Base-by-base conservation (phyloP, 2,888 invertebrate species). In the Drosophila tripunctata region DNA sequence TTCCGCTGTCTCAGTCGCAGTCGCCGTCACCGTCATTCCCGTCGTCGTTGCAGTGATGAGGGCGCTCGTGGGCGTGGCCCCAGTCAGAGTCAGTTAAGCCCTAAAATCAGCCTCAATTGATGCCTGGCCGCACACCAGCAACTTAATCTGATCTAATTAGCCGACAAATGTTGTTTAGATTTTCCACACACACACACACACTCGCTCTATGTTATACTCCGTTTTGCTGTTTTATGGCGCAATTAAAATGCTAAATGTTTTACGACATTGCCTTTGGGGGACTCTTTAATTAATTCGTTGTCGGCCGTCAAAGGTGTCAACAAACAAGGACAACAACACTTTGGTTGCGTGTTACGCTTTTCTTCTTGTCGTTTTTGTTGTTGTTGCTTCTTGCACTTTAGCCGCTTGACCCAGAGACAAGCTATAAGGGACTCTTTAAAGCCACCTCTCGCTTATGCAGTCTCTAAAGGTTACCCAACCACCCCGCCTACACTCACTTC, bases 161-260 rank as follows among this genome's bases (percentile, higher is more conserved):
- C 55, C 69, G 60, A 64, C 67, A 81, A 84, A 67, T 70, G 76
- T n/a, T n/a, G n/a, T n/a, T n/a, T n/a, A n/a, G n/a, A n/a, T n/a
- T n/a, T n/a, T n/a, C n/a, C n/a, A n/a, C n/a, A n/a, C n/a, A n/a
- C n/a, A n/a, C n/a, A n/a, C n/a, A n/a, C n/a, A n/a, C n/a, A n/a
- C n/a, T n/a, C n/a, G n/a, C n/a, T n/a, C n/a, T n/a, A n/a, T n/a
- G n/a, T n/a, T n/a, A n/a, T n/a, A n/a, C n/a, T n/a, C n/a, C n/a
- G n/a, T 40, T 61, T 57, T 38, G 31, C 63, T 54, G 51, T 54
- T 83, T 80, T 65, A 83, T 78, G 81, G 69, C 64, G 68, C 78
- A 86, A 82, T 82, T 85, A 82, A 85, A 82, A 82, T 82, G 83
- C 66, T 85, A 80, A 85, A 82, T 82, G 85, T 67, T 80, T 82